Evolutionary conservation across 2,113 vertebrate species (phyloP).

Genomic region (Poeciliopsis turrubarensis): DNA sequence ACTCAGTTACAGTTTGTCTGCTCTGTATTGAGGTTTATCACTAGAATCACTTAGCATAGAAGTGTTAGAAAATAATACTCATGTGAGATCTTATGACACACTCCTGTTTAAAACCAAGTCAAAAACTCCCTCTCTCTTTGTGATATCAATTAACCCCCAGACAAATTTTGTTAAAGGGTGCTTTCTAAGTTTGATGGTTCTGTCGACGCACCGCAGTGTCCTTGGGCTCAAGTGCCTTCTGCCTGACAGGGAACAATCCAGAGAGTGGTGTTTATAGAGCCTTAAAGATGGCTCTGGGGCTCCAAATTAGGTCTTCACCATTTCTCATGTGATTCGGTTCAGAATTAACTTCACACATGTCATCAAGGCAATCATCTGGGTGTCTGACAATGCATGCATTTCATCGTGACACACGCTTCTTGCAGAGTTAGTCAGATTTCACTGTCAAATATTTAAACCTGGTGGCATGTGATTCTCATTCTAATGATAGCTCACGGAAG

Average conservation of each 20-base stretch:
- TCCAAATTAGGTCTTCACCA: slow-evolving; percentile 70
- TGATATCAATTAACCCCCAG: slow-evolving; percentile 73
- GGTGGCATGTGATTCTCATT: slow-evolving; percentile 53
- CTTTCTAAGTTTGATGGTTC: slow-evolving; percentile 63
- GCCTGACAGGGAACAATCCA: slow-evolving; percentile 75
- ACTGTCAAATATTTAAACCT: slow-evolving; percentile 67
- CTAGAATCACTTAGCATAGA: slow-evolving; percentile 22
- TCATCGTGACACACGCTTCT: slow-evolving; percentile 67
- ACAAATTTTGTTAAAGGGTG: slow-evolving; percentile 63
- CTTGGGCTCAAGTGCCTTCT: slow-evolving; percentile 66
- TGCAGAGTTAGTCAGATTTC: slow-evolving; percentile 65
- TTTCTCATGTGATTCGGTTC: slow-evolving; percentile 74
- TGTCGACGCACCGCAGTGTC: slow-evolving; percentile 66
- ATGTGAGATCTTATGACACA: slow-evolving; percentile 44
- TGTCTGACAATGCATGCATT: slow-evolving; percentile 60
- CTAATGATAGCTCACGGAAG: slow-evolving; percentile 70
- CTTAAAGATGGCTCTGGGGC: slow-evolving; percentile 67
- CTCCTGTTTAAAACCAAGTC: slow-evolving; percentile 58
- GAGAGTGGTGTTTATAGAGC: slow-evolving; percentile 78
- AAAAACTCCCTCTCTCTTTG: slow-evolving; percentile 48
- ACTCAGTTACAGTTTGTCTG: background rate
- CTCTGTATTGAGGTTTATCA: background rate
- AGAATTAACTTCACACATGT: slow-evolving; percentile 73
- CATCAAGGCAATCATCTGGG: slow-evolving; percentile 64
- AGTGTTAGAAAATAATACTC: slow-evolving; percentile 48